Evolutionary conservation across 2,113 vertebrate genomes (phyloP), one percentile per base, ranked within the genome.

Genomic region (Hippolais icterina): DNA sequence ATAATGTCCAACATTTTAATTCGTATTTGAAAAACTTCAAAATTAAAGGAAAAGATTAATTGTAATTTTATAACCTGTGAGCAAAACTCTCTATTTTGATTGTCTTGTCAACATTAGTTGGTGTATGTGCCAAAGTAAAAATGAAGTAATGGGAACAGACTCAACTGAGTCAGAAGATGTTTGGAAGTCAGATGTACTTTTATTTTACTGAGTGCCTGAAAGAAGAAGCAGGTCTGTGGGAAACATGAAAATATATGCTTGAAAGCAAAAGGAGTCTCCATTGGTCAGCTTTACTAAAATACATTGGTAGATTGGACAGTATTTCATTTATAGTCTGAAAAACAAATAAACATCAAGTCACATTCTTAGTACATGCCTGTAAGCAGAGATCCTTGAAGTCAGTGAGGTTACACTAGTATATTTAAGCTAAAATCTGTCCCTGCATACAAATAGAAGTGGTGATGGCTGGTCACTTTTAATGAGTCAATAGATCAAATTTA

Each of bases 31-130:
- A 90, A 74, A 91, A 70, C 87, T 95, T 57, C 27, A 78, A 86
- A 93, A 92, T 2, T 54, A 53, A 89, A 90, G 66, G 65, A 39
- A 83, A 92, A 78, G 79, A 95, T 94, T 90, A 91, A 93, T 90
- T 63, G 39, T 41, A 37, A 77, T 91, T 93, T 94, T 94, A 92
- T 92, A 97, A 93, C 63, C 81, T 87, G 72, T 35, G 88, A 96
- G 87, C 68, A 93, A 83, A 78, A 44, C 31, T 95, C 83, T 92
- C 66, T 72, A 83, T 84, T 94, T 96, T 81, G 35, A 66, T 72
- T 89, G 82, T 93, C 92, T 90, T 95, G 96, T 93, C 94, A 96
- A 94, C 23, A 9, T 82, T 61, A 85, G 71, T 87, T 97, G 91
- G 96, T 92, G n/a, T 84, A 89, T 90, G 92, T 63, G 41, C 71